These are phyloP conservation scores for Lamellibrachia satsuma DNA, from an alignment of 2,888 invertebrate genomes.

Conservation along the genomic window DNA sequence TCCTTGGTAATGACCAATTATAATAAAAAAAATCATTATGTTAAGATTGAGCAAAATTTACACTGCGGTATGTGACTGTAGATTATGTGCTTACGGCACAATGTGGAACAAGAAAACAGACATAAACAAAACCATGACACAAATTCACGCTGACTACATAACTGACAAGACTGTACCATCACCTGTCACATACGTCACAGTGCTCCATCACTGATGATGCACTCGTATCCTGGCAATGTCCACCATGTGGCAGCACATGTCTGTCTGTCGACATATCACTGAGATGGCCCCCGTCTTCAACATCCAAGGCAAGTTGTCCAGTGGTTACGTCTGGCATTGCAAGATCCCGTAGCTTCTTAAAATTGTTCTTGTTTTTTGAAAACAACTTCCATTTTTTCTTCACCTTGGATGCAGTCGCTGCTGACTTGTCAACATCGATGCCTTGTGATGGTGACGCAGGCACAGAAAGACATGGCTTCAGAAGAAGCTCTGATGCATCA, in stretches of 20 bases:
- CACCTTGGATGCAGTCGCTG: background rate
- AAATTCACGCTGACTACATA: background rate
- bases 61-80: too few relatives aligned
- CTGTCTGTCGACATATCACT: background rate
- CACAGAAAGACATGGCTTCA: background rate
- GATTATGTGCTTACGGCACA: too few relatives aligned
- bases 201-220: background rate
- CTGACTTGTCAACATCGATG: background rate
- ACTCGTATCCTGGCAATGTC: background rate
- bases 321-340: background rate
- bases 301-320: background rate
- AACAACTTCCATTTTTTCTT: background rate
- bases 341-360: background rate
- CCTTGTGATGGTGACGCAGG: background rate
- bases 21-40: too few relatives aligned
- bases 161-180: background rate
- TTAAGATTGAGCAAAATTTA: too few relatives aligned
- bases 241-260: constrained; percentile 6
- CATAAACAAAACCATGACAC: background rate
- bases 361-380: background rate
- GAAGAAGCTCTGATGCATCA: background rate
- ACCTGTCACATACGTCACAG: background rate
- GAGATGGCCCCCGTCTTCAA: background rate
- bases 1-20: too few relatives aligned
- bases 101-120: background rate